Conservation (phyloP, 53 echinoderm and acorn worm genomes). For the Crossaster papposus region DNA sequence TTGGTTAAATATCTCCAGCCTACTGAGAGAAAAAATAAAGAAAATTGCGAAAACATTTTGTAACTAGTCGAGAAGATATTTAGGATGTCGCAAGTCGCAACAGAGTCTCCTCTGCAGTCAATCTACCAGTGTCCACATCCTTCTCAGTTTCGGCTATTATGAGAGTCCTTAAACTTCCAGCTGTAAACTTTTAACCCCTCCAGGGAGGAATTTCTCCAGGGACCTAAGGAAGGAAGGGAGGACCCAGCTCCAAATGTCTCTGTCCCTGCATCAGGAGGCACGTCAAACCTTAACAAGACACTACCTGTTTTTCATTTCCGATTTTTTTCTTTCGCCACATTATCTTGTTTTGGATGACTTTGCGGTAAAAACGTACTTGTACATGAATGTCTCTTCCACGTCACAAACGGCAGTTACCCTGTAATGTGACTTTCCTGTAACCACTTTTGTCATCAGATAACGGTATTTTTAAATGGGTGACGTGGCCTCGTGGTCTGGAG, state of each 20-base stretch:
- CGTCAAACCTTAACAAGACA: not conserved
- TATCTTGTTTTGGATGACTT: not conserved
- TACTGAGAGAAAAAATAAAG: too few species aligned
- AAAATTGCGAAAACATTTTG: too few species aligned
- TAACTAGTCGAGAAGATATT: too few species aligned
- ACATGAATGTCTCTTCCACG: not conserved
- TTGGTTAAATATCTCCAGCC: too few species aligned
- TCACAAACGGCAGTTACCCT: not conserved
- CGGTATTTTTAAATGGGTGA: too few species aligned
- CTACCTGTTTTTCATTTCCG: constrained; percentile 4
- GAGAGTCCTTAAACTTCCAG: not conserved
- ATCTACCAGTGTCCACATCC: not conserved
- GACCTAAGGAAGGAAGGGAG: not conserved
- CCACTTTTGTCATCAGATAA: not conserved
- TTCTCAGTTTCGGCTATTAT: not conserved
- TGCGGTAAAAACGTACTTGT: not conserved
- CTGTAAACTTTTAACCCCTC: not conserved
- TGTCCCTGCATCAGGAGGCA: not conserved
- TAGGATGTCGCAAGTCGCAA: too few species aligned
- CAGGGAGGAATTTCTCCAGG: not conserved
- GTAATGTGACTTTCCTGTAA: not conserved
- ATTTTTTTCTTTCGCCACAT: not conserved
- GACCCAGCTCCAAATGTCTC: not conserved
- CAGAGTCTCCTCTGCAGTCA: not conserved
- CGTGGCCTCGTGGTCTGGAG: too few species aligned